Conservation (phyloP, 2,113 vertebrate genomes). For the Haplotaxodon microlepis region DNA sequence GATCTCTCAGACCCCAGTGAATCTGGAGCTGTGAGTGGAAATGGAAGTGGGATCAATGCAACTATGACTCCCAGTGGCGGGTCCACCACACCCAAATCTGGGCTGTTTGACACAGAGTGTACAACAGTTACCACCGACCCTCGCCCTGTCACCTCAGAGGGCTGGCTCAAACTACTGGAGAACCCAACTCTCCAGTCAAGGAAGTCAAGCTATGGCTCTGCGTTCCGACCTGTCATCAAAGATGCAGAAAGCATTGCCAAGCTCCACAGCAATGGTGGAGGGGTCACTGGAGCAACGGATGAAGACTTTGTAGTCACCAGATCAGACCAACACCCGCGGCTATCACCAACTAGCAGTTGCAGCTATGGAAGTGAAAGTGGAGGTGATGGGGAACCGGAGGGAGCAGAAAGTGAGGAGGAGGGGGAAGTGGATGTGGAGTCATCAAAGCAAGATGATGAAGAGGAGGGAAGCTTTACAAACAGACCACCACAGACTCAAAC, state of each 20-base stretch:
- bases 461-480: conserved; percentile 47
- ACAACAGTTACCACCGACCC: conserved; percentile 58
- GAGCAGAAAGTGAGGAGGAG: conserved; percentile 76
- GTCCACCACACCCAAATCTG: conserved; percentile 47
- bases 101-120: conserved; percentile 73
- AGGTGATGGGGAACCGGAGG: conserved; percentile 77
- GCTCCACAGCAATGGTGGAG: conserved; percentile 71
- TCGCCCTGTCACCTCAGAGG: conserved; percentile 65
- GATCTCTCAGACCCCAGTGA: conserved; percentile 81
- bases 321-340: conserved; percentile 64
- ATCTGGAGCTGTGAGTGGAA: conserved; percentile 30
- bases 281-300: conserved; percentile 42
- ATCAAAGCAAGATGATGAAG: conserved; percentile 84
- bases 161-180: conserved; percentile 75
- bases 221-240: conserved; percentile 88
- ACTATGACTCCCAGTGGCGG: conserved; percentile 35
- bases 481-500: conserved; percentile 49
- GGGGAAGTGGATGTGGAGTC: conserved; percentile 93
- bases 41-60: conserved; percentile 18
- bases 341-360: conserved; percentile 84
- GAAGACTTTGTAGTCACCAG: conserved; percentile 62
- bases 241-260: conserved; percentile 88
- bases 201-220: conserved; percentile 82
- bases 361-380: conserved; percentile 87
- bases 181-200: conserved; percentile 67